Base-by-base conservation (phyloP, 2,113 vertebrate species). In the Ginglymostoma cirratum region DNA sequence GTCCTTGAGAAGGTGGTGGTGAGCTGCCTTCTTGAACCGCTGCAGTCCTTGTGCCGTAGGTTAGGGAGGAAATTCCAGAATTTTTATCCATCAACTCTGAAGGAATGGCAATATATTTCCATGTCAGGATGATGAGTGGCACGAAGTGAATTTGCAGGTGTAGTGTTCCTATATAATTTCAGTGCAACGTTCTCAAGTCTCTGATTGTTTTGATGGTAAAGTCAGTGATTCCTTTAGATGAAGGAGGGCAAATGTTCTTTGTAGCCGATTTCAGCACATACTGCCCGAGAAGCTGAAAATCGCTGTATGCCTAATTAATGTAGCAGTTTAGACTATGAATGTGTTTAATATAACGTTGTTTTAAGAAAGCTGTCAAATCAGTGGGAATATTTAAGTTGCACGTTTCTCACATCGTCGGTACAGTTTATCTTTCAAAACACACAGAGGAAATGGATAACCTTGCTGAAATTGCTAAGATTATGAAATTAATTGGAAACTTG, bases 191-290 rank as follows among this genome's bases (percentile, higher is more conserved):
- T 93, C 21, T 66, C 61, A 38, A 45, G 17, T 65, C 27, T 55
- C 55, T 61, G 30, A 30, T 65, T 92, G 65, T 34, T 55, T 66
- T 38, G 34, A n/a, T 93, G 19, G 34, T 15, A 66, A 34, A 66
- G 23, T 93, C 38, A 93, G 61, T 93, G 89, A 66, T 93, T 23
- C 23, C 89, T 93, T 65, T n/a, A 66, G 89, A 67, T 93, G 42
- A 93, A 66, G 38, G 5, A 15, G 66, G 34, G 66, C 34, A 66
- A 93, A 93, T 93, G 89, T n/a, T 61, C 38, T 4, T 65, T 93
- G 89, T 67, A 93, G 66, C 89, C 19, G 66, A 93, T 66, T 93
- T n/a, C 61, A 66, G n/a, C 89, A 93, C 5, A 38, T 7, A 93
- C 89, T 23, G 17, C 61, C 89, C 66, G 61, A 92, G 17, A 38